A percentile compares a stretch with the other conserved stretches of the same genome.
Evolutionary conservation across 2,113 vertebrate species (phyloP).

Genomic region (Petrocephalus zakoni): DNA sequence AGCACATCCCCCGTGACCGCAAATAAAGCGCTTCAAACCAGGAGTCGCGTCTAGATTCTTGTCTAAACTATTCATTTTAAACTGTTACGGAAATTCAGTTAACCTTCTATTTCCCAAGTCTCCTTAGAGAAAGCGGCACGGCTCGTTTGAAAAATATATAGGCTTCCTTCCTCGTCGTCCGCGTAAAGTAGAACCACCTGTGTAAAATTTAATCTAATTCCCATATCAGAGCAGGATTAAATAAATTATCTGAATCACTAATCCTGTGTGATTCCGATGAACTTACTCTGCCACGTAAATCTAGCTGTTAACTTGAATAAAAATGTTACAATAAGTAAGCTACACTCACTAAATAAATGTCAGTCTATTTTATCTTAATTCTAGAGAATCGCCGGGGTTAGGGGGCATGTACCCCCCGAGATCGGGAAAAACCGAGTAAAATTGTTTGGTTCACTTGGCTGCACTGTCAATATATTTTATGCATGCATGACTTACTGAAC

Average conservation of each 20-base stretch:
- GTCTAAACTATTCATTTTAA: slow-evolving; percentile 30
- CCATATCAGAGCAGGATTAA: not conserved
- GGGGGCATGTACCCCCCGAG: too few relatives aligned
- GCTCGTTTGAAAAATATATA: not conserved
- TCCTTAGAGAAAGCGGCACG: not conserved
- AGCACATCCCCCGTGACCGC: slow-evolving; percentile 46
- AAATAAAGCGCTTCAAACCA: slow-evolving; percentile 39
- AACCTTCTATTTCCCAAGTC: not conserved
- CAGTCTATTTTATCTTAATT: not conserved
- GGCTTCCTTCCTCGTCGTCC: not conserved
- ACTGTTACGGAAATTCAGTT: not conserved
- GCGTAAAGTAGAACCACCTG: not conserved
- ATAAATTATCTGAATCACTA: not conserved
- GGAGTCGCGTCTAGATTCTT: not conserved
- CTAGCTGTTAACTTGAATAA: not conserved
- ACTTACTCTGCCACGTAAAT: not conserved
- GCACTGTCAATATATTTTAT: too few relatives aligned
- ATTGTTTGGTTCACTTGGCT: too few relatives aligned
- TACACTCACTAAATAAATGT: not conserved
- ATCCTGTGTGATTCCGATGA: not conserved
- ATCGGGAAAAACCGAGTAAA: too few relatives aligned
- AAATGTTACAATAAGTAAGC: not conserved
- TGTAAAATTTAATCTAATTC: not conserved
- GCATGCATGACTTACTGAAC: too few relatives aligned
- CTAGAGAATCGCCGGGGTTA: too few relatives aligned